Evolutionary conservation across 1,140 invertebrate genomes (phyloP).

Genomic region (Proctacanthus coquilletti): DNA sequence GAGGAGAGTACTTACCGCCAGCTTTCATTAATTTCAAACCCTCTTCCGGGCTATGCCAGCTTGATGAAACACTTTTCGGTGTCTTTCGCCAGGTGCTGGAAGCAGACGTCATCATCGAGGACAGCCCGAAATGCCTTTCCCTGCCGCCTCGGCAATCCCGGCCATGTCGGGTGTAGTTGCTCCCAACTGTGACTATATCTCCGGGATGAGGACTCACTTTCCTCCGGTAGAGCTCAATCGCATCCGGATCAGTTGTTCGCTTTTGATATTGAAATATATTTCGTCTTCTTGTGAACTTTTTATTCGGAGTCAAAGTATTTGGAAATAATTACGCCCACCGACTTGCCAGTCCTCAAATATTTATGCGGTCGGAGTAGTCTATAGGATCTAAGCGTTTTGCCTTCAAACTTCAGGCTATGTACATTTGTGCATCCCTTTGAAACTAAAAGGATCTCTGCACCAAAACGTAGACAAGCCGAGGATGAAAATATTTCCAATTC

Average conservation of each 20-base stretch:
- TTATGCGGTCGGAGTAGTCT: no score
- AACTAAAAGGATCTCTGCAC: no score
- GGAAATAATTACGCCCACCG: no score
- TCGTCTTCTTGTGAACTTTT: not conserved
- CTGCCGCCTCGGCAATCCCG: slow-evolving; percentile 1
- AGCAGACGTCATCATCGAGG: not conserved
- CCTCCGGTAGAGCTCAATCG: slow-evolving; percentile 34
- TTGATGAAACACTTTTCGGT: slow-evolving; percentile 16
- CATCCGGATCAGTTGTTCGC: slow-evolving; percentile 38
- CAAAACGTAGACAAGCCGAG: no score
- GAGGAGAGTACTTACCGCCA: slow-evolving; percentile 14
- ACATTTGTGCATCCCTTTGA: no score
- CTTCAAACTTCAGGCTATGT: no score
- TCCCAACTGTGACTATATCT: not conserved
- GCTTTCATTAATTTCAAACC: slow-evolving; percentile 29
- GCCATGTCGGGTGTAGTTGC: not conserved
- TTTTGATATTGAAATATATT: slow-evolving; percentile 12
- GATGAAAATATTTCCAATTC: no score
- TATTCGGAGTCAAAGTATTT: no score
- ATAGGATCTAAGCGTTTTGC: no score
- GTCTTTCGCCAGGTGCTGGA: no score
- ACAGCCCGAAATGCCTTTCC: slow-evolving; percentile 12
- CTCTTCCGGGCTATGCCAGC: slow-evolving; percentile 24
- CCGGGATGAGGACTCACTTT: slow-evolving; percentile 29
- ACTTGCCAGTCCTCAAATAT: no score